Evolutionary conservation across 2,888 invertebrate species (phyloP).

Genomic region (Eupithecia subumbrata): DNA sequence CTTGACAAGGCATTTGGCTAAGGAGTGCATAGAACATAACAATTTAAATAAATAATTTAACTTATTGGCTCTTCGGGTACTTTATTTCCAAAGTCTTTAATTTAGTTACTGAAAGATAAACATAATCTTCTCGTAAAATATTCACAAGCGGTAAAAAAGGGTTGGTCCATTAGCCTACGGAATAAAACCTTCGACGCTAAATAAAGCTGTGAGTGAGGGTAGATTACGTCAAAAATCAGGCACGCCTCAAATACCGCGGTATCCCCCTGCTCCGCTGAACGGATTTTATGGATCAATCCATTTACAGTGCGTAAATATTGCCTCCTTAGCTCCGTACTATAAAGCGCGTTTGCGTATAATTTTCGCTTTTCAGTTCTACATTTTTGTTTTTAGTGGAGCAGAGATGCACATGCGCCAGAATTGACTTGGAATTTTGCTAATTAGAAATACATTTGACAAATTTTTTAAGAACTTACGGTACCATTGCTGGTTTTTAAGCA

Average conservation of each 20-base stretch:
- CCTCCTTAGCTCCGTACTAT: not conserved
- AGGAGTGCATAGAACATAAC: not conserved
- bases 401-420: not conserved
- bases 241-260: constrained; percentile 25
- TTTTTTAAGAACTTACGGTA: not conserved
- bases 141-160: not conserved
- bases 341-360: not conserved
- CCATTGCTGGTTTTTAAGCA: not conserved
- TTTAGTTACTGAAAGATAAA: not conserved
- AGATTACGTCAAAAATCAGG: constrained; percentile 36
- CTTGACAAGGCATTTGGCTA: not conserved
- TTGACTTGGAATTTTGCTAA: not conserved
- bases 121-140: not conserved
- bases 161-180: constrained; percentile 7
- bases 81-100: not conserved
- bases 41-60: not conserved
- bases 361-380: not conserved
- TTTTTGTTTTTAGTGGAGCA: not conserved
- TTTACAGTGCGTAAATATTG: constrained; percentile 10
- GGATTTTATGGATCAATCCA: constrained; percentile 35
- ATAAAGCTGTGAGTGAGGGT: constrained; percentile 30
- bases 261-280: constrained; percentile 28
- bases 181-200: constrained; percentile 8
- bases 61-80: not conserved
- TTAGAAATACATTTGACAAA: no score